Evolutionary conservation across 2,113 vertebrate genomes (phyloP), one percentile per base, ranked within the genome.

Genomic region (Amphiprion percula): DNA sequence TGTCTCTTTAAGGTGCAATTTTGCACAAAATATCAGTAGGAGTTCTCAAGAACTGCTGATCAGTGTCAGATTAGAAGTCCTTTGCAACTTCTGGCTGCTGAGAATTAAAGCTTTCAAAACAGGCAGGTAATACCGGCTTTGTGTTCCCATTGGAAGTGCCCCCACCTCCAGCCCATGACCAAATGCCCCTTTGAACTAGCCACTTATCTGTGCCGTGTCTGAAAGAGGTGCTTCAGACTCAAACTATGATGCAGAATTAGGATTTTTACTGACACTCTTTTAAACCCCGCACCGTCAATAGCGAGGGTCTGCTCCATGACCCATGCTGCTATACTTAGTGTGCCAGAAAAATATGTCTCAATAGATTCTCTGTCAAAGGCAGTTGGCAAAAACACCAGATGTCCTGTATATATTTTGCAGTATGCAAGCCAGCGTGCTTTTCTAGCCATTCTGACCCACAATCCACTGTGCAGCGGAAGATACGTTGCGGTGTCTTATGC

Each of bases 1-100:
- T 53, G 82, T 64, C 76, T 79, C 67, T 77, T 74, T 79, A 79
- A 70, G 71, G 58, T 54, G 71, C 56, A 54, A 74, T 83, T 66
- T 77, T 73, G 64, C 30, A 71, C 26, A 73, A 70, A 79, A 74
- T 64, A 78, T 64, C 77, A 41, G 56, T 33, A 2, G 39, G 44
- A 49, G 62, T 21, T 72, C 19, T 60, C 12, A 59, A 52, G 49
- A 46, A 59, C 23, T 68, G 46, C 37, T 52, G 39, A 75, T 85
- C 55, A 56, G 30, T 68, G 67, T 30, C 46, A 66, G 68, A 23
- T 56, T 74, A 68, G 33, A 1, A 21, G 23, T 44, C n/a, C 4
- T 3, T 33, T 53, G 55, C 26, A 50, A 26, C 3, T 30, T 72
- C 24, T 49, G 28, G 37, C 15, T 33, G 37, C 41, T 46, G 8